Conservation (phyloP, 2,113 vertebrate species). For the Clinocottus analis region DNA sequence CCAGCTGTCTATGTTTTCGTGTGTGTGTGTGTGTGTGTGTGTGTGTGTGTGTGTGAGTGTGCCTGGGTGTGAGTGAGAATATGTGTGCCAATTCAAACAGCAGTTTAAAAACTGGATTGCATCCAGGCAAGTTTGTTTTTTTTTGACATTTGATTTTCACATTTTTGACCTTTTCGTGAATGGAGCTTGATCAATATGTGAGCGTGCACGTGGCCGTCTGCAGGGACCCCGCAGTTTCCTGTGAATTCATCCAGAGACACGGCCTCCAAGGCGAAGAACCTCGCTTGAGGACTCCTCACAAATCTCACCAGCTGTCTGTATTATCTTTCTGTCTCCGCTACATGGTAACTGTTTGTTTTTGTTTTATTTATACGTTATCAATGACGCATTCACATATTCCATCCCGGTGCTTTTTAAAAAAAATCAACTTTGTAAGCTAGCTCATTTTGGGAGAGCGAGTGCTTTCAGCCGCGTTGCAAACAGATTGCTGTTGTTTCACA, state of each 20-base stretch:
- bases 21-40: conserved; percentile 4
- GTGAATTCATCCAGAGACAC: conserved; percentile 19
- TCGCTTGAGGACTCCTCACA: conserved; percentile 19
- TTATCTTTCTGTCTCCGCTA: conserved; percentile 4
- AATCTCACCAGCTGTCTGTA: conserved; percentile 48
- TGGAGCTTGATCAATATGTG: conserved; percentile 33
- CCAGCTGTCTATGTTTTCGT: conserved; percentile 15
- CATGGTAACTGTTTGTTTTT: background rate
- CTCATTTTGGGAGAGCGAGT: background rate
- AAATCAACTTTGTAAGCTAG: background rate
- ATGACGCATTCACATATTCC: background rate
- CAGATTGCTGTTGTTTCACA: conserved; percentile 40
- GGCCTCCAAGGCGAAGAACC: conserved; percentile 3
- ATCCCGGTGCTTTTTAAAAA: background rate
- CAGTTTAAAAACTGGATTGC: conserved; percentile 17
- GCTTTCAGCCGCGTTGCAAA: conserved; percentile 10
- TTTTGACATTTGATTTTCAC: conserved; percentile 58
- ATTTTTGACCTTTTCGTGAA: conserved; percentile 51
- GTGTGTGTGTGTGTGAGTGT: conserved; percentile 26
- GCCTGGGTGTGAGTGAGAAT: conserved; percentile 22
- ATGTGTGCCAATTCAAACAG: conserved; percentile 15
- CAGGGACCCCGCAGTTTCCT: conserved; percentile 2
- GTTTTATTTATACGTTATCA: background rate
- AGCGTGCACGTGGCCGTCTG: background rate
- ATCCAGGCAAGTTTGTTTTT: conserved; percentile 16